These are phyloP conservation scores for Gallirallus australis DNA, from an alignment of 2,797 vertebrate species.

Conservation along the genomic window DNA sequence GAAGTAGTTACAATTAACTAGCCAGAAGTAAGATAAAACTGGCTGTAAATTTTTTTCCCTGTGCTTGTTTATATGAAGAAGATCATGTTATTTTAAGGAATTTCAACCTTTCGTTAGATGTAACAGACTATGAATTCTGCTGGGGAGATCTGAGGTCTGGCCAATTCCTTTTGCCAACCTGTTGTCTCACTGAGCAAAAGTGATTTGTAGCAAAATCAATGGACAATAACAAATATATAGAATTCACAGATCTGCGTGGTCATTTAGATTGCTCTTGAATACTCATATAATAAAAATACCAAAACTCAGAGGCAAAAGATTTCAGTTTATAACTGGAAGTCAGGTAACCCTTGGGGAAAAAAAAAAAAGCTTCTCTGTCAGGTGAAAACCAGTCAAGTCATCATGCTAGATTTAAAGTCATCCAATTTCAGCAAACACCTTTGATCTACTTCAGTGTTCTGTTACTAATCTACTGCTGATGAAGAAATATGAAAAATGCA, in stretches of 20 bases:
- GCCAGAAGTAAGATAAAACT: not conserved
- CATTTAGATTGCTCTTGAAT: not conserved
- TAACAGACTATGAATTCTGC: not conserved
- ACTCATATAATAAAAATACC: not conserved
- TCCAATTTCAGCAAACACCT: conserved; percentile 61
- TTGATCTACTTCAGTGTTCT: conserved; percentile 69
- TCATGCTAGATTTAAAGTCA: conserved; percentile 32
- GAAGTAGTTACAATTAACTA: not conserved
- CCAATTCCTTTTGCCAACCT: not conserved
- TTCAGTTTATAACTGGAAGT: not conserved
- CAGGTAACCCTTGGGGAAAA: not conserved
- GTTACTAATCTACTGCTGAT: conserved; percentile 60
- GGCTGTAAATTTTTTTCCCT: not conserved
- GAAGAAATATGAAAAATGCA: conserved; percentile 51
- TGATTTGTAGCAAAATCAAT: not conserved
- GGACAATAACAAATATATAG: not conserved
- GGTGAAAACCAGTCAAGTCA: conserved; percentile 22
- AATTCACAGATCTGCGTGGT: not conserved
- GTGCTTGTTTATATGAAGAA: conserved; percentile 10
- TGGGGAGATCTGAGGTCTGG: not conserved
- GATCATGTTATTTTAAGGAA: conserved; percentile 19
- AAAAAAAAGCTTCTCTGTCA: not conserved
- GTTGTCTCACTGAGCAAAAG: not conserved
- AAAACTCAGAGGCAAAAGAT: not conserved
- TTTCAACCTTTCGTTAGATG: not conserved